phyloP scores from a whole-genome alignment of 2,797 vertebrate genomes.

The Epinephelus malabaricus region DNA sequence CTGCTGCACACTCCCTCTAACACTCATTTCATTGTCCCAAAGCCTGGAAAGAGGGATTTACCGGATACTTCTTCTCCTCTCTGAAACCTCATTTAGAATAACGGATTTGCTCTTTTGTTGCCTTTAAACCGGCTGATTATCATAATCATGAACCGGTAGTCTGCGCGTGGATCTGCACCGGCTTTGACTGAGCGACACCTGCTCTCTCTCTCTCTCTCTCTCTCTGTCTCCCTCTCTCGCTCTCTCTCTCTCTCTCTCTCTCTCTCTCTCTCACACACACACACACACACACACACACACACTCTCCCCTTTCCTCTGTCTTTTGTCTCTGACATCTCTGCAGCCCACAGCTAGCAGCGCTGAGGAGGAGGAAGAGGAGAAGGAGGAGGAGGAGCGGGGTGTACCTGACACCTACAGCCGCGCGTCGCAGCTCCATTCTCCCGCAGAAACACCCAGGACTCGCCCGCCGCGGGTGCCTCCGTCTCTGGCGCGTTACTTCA shows the following conservation, averaged over 20 bases:
- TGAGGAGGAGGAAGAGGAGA: constrained; percentile 32
- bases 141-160: constrained; percentile 38
- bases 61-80: constrained; percentile 3
- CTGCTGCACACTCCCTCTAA: constrained; percentile 21
- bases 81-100: background rate
- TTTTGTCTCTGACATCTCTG: constrained; percentile 76
- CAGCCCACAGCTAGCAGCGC: constrained; percentile 53
- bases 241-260: background rate
- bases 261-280: background rate
- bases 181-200: constrained; percentile 68
- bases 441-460: constrained; percentile 42
- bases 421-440: constrained; percentile 51
- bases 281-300: constrained; percentile 12
- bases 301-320: constrained; percentile 25
- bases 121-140: constrained; percentile 16
- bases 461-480: constrained; percentile 24
- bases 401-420: constrained; percentile 73
- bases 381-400: constrained; percentile 55
- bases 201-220: constrained; percentile 40
- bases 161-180: constrained; percentile 26
- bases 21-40: constrained; percentile 60
- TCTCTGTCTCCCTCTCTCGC: background rate
- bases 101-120: constrained; percentile 10
- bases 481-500: constrained; percentile 4
- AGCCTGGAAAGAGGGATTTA: constrained; percentile 20